Evolutionary conservation across 2,113 vertebrate genomes (phyloP).

Genomic region (Nannospalax galili): DNA sequence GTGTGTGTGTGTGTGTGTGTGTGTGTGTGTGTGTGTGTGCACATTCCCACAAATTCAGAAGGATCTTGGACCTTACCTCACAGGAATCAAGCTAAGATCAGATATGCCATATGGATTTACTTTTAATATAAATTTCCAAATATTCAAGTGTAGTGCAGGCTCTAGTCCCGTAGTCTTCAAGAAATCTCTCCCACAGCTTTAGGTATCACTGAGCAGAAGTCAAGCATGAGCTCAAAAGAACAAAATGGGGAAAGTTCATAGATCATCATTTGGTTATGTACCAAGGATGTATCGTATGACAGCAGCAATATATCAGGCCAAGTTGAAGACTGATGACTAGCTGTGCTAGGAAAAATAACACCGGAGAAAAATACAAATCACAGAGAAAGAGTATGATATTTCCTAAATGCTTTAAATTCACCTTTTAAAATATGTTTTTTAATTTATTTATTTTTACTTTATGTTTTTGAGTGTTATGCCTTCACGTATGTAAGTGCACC

Average conservation of each 20-base stretch:
- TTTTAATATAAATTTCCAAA: conserved; percentile 71
- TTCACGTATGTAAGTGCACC: too few species aligned
- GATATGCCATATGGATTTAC: conserved; percentile 72
- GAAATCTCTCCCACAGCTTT: conserved; percentile 64
- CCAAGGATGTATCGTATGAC: conserved; percentile 72
- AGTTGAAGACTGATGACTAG: conserved; percentile 57
- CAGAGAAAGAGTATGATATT: conserved; percentile 37
- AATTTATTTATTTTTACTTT: too few species aligned
- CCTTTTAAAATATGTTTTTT: neutral
- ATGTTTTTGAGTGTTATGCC: too few species aligned
- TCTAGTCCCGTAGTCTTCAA: conserved; percentile 75
- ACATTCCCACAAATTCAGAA: neutral
- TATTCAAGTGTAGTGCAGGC: conserved; percentile 73
- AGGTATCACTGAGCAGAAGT: conserved; percentile 59
- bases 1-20: neutral
- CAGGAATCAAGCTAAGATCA: conserved; percentile 72
- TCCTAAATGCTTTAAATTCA: conserved; percentile 36
- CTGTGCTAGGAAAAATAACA: conserved; percentile 35
- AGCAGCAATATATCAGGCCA: conserved; percentile 62
- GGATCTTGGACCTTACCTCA: neutral
- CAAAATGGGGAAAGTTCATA: conserved; percentile 77
- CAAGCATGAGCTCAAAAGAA: conserved; percentile 72
- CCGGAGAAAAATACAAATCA: neutral
- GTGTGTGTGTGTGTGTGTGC: too few species aligned
- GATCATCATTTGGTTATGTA: conserved; percentile 68